phyloP scores from a whole-genome alignment of 2,113 vertebrate genomes.

The Plestiodon gilberti region DNA sequence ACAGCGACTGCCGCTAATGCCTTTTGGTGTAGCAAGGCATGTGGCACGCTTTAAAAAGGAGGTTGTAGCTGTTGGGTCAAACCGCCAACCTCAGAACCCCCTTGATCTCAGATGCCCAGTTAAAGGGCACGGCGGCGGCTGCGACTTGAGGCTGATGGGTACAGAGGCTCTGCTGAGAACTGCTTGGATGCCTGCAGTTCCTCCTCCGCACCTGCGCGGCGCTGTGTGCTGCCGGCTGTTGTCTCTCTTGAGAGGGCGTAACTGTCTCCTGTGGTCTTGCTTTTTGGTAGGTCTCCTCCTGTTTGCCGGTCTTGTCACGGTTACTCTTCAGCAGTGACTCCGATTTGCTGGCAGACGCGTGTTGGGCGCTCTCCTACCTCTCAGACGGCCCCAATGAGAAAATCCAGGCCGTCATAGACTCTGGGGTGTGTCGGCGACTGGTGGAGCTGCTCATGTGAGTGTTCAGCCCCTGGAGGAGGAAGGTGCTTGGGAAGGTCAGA shows the following conservation, averaged over 20 bases:
- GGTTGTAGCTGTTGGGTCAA: neutral
- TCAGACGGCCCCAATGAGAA: slow-evolving; percentile 98
- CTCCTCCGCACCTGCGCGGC: rapidly evolving
- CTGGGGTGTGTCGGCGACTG: slow-evolving; percentile 93
- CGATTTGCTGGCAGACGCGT: slow-evolving; percentile 95
- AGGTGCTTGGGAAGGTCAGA: neutral
- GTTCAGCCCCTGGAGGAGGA: rapidly evolving
- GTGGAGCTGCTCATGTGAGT: slow-evolving; percentile 97
- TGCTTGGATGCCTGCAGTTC: neutral
- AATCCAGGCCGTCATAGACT: slow-evolving; percentile 98
- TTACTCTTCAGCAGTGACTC: slow-evolving; percentile 97
- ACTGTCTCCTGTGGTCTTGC: slow-evolving; percentile 9
- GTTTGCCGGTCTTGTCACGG: slow-evolving; percentile 93
- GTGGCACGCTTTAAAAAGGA: neutral
- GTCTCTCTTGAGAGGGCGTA: neutral
- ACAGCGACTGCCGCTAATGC: neutral
- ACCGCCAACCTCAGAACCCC: neutral
- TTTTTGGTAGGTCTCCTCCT: slow-evolving; percentile 88
- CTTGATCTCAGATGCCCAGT: no score
- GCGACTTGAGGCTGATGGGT: no score
- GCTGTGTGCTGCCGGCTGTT: neutral
- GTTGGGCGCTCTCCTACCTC: slow-evolving; percentile 98
- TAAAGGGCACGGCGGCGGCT: no score
- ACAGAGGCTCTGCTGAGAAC: neutral
- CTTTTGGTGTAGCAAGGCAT: neutral